Evolutionary conservation across 2,113 vertebrate genomes (phyloP), one percentile per base, ranked within the genome.

Genomic region (Eira barbara): DNA sequence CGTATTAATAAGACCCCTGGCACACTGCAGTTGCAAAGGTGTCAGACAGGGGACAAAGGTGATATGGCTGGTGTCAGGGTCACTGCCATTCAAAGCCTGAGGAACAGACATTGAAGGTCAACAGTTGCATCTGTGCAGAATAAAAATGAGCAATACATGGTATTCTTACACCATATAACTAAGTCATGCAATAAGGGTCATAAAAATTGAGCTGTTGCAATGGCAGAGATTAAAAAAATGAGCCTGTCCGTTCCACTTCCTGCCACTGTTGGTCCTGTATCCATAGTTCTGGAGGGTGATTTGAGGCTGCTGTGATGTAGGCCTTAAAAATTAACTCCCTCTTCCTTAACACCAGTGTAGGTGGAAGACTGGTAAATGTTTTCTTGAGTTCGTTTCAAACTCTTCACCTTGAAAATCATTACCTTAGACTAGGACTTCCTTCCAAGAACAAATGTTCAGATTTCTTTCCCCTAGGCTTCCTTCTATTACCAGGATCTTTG

Each of bases 41-140:
- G 74, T 96, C 95, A 92, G 73, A 39, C 52, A 73, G 47, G 67
- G 49, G n/a, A 34, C 45, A 89, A 79, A 95, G 88, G 83, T 93
- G 31, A 67, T 81, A 25, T 55, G 78, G 55, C 57, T 39, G 61
- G 88, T 78, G 42, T 78, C 39, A 95, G 61, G 45, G 79, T 94
- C 86, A 96, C 45, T 89, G 59, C 34, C 49, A 11, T 81, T 82
- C 47, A 92, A 89, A 89, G 73, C 13, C 86, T 49, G 31, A 57
- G 47, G 42, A 97, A 57, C 1, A 57, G 80, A 84, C 34, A 86
- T 17, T 15, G 67, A 96, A 92, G 57, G 79, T 94, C 94, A 80
- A 34, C 25, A 86, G 6, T 15, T 80, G 61, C 34, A 82, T 42
- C n/a, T 8, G 65, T 27, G 21, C 59, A 74, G 92, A 97, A 97